These are phyloP conservation scores for Stenurella melanura DNA, from an alignment of 2,888 invertebrate species.

Conservation along the genomic window DNA sequence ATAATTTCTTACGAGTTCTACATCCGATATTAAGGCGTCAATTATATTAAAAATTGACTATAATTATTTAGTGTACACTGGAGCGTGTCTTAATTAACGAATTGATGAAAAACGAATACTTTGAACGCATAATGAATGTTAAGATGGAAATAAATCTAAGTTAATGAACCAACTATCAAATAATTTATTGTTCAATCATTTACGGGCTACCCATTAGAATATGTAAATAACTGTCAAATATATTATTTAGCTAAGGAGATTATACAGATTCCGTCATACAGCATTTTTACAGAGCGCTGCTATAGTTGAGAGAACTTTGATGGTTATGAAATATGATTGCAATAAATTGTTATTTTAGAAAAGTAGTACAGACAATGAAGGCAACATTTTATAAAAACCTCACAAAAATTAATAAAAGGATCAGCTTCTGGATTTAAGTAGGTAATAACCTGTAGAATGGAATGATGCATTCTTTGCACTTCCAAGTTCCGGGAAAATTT, in stretches of 20 bases:
- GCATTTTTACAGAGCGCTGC: neutral
- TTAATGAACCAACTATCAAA: neutral
- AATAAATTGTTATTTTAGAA: too few relatives aligned
- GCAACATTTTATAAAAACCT: too few relatives aligned
- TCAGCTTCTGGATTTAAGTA: too few relatives aligned
- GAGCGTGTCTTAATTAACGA: neutral
- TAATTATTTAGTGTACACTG: neutral
- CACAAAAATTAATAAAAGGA: too few relatives aligned
- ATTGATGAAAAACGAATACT: neutral
- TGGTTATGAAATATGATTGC: too few relatives aligned
- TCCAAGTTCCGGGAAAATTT: too few relatives aligned
- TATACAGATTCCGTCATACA: neutral
- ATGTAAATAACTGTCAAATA: constrained; percentile 1
- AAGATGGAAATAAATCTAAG: neutral
- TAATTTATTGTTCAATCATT: neutral
- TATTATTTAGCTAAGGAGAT: neutral
- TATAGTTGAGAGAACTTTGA: too few relatives aligned
- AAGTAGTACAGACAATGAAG: too few relatives aligned
- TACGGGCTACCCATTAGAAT: neutral
- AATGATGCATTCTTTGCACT: too few relatives aligned
- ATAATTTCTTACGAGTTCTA: neutral
- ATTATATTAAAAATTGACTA: neutral
- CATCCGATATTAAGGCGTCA: neutral
- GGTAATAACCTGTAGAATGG: too few relatives aligned
- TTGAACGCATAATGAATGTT: neutral